Evolutionary conservation across 2,797 vertebrate species (phyloP).

Genomic region (Rhinichthys osculus): DNA sequence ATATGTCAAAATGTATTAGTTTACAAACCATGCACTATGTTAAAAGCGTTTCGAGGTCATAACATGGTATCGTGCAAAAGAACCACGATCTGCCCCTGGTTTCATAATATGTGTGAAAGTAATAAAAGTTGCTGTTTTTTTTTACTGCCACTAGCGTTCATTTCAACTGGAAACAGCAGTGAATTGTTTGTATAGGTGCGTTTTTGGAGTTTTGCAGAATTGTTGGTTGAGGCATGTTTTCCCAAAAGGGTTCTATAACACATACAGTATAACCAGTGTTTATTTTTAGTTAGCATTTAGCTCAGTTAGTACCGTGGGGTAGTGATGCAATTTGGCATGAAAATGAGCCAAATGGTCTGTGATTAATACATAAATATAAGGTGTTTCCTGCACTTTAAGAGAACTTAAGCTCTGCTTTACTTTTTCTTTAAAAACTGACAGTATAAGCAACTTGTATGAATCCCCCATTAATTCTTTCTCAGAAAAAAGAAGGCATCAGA

Average conservation of each 20-base stretch:
- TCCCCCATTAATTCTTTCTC: conserved; percentile 18
- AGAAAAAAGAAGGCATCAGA: conserved; percentile 24
- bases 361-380: not conserved
- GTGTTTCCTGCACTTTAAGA: not conserved
- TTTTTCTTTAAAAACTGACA: conserved; percentile 18
- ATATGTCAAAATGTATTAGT: not conserved
- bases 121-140: not conserved
- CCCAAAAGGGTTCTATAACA: too few relatives aligned
- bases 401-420: not conserved
- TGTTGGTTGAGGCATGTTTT: not conserved
- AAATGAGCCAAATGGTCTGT: not conserved
- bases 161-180: not conserved
- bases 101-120: not conserved
- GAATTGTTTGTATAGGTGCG: too few relatives aligned
- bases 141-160: not conserved
- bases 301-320: not conserved
- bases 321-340: not conserved
- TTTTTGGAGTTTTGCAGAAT: not conserved
- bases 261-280: not conserved
- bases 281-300: not conserved
- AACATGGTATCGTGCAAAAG: not conserved
- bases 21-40: too few relatives aligned
- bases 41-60: not conserved
- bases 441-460: conserved; percentile 26
- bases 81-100: not conserved